Conservation (phyloP, 2,797 vertebrate genomes). For the Macropus fuliginosus region DNA sequence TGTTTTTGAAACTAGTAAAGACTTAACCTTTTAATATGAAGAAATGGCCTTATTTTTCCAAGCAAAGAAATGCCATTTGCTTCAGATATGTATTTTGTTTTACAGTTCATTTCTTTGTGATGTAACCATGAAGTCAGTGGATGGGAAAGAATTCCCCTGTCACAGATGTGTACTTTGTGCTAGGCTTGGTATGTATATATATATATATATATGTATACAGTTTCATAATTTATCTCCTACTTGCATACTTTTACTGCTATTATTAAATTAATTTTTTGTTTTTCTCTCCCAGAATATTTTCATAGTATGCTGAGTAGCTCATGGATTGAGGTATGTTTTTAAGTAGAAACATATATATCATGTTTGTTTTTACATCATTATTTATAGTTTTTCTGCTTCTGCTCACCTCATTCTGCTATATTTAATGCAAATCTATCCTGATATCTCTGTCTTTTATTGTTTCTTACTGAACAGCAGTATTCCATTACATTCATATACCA, state of each 20-base stretch:
- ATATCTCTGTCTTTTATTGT: no score
- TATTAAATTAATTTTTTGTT: conserved; percentile 72
- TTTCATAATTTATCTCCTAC: not conserved
- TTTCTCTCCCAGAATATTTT: conserved; percentile 93
- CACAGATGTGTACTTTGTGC: conserved; percentile 98
- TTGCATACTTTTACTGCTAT: conserved; percentile 58
- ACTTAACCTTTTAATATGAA: no score
- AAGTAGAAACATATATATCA: not conserved
- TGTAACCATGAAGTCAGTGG: conserved; percentile 94
- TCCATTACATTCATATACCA: no score
- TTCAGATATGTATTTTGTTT: conserved; percentile 67
- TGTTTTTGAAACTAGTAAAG: no score
- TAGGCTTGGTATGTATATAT: conserved; percentile 90
- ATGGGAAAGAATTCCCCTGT: conserved; percentile 96
- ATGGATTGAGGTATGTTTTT: conserved; percentile 95
- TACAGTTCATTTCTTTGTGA: conserved; percentile 93
- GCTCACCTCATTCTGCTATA: no score
- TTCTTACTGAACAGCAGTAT: no score
- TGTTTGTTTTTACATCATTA: not conserved
- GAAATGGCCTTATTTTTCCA: not conserved
- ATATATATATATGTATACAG: conserved; percentile 30
- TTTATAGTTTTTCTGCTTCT: no score
- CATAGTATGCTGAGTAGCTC: conserved; percentile 97
- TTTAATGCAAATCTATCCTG: no score
- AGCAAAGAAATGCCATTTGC: conserved; percentile 37